Evolutionary conservation across 2,888 invertebrate species (phyloP).

Genomic region (Pseudoips prasinana): DNA sequence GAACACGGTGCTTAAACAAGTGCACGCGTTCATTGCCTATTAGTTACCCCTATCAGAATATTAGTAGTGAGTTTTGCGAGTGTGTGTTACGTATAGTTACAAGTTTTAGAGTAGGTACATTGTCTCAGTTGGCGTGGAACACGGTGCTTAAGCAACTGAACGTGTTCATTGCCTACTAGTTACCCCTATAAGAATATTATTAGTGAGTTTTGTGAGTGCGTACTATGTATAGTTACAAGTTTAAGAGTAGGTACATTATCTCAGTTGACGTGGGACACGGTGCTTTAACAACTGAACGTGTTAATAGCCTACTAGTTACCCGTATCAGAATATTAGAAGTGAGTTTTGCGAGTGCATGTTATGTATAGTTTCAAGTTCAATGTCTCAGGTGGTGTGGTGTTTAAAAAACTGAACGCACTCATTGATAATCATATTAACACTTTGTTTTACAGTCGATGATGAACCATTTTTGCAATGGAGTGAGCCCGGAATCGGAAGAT

Average conservation of each 20-base stretch:
- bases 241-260: not conserved
- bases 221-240: slow-evolving; percentile 31
- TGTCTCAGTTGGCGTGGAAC: no score
- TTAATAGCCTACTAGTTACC: no score
- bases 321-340: not conserved
- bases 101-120: no score
- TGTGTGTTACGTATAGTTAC: not conserved
- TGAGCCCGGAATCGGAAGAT: slow-evolving; percentile 87
- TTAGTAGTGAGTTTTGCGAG: not conserved
- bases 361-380: not conserved
- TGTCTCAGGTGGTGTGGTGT: no score
- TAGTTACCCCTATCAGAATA: not conserved
- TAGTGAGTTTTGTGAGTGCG: slow-evolving; percentile 63
- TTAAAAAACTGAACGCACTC: no score
- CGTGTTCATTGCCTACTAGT: no score
- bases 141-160: no score
- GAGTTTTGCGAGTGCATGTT: not conserved
- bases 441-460: slow-evolving; percentile 73
- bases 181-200: slow-evolving; percentile 70
- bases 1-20: no score
- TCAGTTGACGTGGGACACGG: no score
- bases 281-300: no score
- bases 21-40: no score
- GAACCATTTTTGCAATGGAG: slow-evolving; percentile 84
- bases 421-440: no score